Evolutionary conservation across 2,797 vertebrate species (phyloP).

Genomic region (Ctenochaetus hawaiiensis): DNA sequence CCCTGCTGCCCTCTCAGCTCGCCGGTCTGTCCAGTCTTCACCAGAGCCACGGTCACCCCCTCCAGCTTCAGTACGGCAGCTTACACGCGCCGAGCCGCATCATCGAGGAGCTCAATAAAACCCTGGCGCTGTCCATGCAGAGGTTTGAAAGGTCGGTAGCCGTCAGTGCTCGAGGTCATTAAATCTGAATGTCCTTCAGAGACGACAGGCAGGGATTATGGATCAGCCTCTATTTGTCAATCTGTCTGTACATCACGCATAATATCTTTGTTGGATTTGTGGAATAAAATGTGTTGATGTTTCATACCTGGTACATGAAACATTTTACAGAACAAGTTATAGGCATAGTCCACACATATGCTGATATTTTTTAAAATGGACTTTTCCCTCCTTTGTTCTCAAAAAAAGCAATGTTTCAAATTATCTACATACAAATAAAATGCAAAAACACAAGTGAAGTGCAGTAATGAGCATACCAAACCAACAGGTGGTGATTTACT

Average conservation of each 20-base stretch:
- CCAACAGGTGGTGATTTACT: too few relatives aligned
- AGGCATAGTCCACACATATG: too few relatives aligned
- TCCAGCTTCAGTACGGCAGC: slow-evolving; percentile 94
- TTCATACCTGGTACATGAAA: background rate
- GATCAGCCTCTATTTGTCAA: slow-evolving; percentile 17
- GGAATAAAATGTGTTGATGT: background rate
- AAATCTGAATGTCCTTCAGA: slow-evolving; percentile 44
- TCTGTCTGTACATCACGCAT: slow-evolving; percentile 12
- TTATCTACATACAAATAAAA: too few relatives aligned
- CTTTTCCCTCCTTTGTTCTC: too few relatives aligned
- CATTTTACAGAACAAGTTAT: background rate
- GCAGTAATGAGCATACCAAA: too few relatives aligned
- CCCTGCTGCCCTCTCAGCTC: slow-evolving; percentile 92
- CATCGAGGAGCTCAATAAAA: slow-evolving; percentile 98
- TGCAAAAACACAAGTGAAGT: too few relatives aligned
- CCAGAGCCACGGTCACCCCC: slow-evolving; percentile 87
- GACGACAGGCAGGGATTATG: slow-evolving; percentile 44
- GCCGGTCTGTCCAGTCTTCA: slow-evolving; percentile 75
- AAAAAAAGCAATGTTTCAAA: too few relatives aligned
- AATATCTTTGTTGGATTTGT: slow-evolving; percentile 8
- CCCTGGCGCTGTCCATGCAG: slow-evolving; percentile 97
- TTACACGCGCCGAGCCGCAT: slow-evolving; percentile 92
- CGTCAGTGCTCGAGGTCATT: slow-evolving; percentile 27
- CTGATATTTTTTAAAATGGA: too few relatives aligned
- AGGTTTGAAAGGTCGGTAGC: slow-evolving; percentile 94